Evolutionary conservation across 2,113 vertebrate genomes (phyloP), one percentile per base, ranked within the genome.

Genomic region (Aspiorhynchus laticeps): DNA sequence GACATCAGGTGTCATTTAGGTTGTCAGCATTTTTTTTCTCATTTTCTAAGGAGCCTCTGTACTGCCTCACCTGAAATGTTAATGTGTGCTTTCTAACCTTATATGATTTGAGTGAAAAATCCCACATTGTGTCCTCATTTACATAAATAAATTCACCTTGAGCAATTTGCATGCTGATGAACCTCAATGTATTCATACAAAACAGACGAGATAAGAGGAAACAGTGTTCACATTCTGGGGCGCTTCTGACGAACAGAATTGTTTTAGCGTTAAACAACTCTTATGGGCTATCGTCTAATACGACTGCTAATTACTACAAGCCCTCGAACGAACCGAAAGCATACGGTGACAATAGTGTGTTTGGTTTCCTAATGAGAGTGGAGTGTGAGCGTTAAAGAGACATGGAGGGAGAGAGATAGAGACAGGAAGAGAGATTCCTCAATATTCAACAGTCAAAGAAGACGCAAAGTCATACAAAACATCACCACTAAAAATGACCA

Each of bases 161-260:
- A 89, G 93, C 90, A 92, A 94, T 94, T 91, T 95, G 92, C 94
- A 95, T 93, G 92, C 92, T 93, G 92, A 95, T 94, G 90, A 93
- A 93, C 88, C 91, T 84, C 79, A 56, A 67, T 90, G 89, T 92
- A 92, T 91, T 92, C 91, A 91, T 90, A 87, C 63, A 89, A 88
- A 80, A 83, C 86, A 85, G n/a, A 85, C 28, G 41, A 85, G 88
- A 89, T 88, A 90, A 86, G 77, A 74, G 38, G 78, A 84, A 83
- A 88, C 85, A 46, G 59, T 59, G 84, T 86, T 88, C 59, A 71
- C 59, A 73, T 74, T 73, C 43, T 36, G 87, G 24, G 80, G 71
- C 17, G 74, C 59, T 73, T 65, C 51, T 10, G 76, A 33, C 17
- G 79, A 89, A 77, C 71, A 59, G 63, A 51, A 36, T 51, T 69